phyloP scores from a whole-genome alignment of 2,797 vertebrate genomes.

The Diplodus puntazzo region DNA sequence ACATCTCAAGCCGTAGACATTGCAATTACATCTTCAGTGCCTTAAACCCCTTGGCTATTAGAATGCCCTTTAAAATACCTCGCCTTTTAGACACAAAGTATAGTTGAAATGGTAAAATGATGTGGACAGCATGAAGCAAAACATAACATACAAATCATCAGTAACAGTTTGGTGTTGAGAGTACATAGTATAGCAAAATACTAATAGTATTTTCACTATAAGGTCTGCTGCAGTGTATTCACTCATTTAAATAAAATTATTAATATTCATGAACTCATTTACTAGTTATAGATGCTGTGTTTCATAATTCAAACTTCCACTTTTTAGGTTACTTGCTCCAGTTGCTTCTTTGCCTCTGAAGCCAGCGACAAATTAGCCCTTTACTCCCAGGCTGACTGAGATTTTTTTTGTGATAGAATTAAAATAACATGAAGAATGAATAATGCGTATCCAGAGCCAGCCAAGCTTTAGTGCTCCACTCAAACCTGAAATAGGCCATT shows the following conservation, averaged over 20 bases:
- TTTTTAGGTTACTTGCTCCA: slow-evolving; percentile 16
- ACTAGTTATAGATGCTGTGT: slow-evolving; percentile 7
- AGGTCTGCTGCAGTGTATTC: neutral
- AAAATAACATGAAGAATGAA: slow-evolving; percentile 65
- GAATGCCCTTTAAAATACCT: neutral
- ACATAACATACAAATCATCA: neutral
- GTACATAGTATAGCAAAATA: neutral
- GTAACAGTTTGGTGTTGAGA: neutral
- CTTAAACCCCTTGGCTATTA: neutral
- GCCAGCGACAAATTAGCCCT: slow-evolving; percentile 34
- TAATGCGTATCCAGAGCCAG: slow-evolving; percentile 30
- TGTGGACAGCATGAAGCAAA: neutral
- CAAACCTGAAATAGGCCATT: slow-evolving; percentile 53
- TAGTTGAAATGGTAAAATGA: neutral
- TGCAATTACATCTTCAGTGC: neutral
- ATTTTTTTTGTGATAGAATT: slow-evolving; percentile 35
- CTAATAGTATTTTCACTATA: neutral
- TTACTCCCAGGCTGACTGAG: slow-evolving; percentile 1
- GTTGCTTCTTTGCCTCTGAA: slow-evolving; percentile 27
- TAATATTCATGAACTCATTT: slow-evolving; percentile 43
- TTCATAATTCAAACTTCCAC: slow-evolving; percentile 27
- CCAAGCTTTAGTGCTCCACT: slow-evolving; percentile 31
- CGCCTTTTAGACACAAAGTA: neutral
- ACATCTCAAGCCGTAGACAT: neutral
- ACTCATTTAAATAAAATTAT: neutral